A percentile compares a stretch with the other conserved stretches of the same genome.
Conservation (phyloP, 2,888 invertebrate species). For the Leptopilina myrica region DNA sequence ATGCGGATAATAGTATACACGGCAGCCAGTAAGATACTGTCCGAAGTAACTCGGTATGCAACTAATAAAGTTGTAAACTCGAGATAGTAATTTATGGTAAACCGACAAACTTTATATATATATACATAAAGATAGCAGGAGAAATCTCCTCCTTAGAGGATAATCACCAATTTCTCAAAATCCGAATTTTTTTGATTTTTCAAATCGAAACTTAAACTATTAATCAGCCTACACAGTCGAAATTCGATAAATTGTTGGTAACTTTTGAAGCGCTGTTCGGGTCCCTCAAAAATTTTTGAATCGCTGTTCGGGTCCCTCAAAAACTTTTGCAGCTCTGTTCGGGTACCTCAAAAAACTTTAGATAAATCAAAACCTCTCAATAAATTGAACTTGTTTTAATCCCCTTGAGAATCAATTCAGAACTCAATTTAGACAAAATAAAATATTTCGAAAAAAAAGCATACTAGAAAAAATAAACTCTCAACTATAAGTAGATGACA, state of each 20-base stretch:
- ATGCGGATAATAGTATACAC: slow-evolving; percentile 1
- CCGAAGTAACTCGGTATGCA: slow-evolving; percentile 32
- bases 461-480: neutral
- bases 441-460: neutral
- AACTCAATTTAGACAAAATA: no score
- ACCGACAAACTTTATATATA: neutral
- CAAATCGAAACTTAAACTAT: no score
- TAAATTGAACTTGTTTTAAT: no score
- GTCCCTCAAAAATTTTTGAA: no score
- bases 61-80: slow-evolving; percentile 20
- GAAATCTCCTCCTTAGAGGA: slow-evolving; percentile 11
- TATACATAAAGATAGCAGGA: neutral
- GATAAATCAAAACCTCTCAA: no score
- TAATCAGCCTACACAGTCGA: no score
- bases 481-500: neutral
- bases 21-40: neutral
- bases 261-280: no score
- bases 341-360: no score
- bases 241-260: no score
- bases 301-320: no score
- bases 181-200: neutral
- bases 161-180: neutral
- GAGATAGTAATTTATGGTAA: slow-evolving; percentile 28
- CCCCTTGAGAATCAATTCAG: no score
- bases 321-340: no score